Evolutionary conservation across 2,888 invertebrate genomes (phyloP).

Genomic region (Mythimna pallens): DNA sequence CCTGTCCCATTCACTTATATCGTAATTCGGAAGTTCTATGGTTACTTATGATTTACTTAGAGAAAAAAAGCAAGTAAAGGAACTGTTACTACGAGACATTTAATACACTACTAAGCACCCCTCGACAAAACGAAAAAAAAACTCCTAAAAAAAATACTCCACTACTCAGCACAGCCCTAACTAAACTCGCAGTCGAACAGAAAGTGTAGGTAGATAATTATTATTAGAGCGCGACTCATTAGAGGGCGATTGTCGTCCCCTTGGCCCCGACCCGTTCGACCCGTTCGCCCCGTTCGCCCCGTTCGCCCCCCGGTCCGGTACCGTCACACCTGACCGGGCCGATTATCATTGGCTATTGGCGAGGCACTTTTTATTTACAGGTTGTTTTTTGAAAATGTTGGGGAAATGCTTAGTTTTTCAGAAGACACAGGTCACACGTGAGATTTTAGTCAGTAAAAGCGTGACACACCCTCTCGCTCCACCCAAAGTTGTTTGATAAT

Average conservation of each 20-base stretch:
- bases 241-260: slow-evolving; percentile 87
- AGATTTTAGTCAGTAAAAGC: too few species aligned
- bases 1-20: background rate
- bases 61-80: background rate
- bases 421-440: too few species aligned
- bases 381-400: slow-evolving; percentile 51
- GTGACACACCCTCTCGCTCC: too few species aligned
- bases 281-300: slow-evolving; percentile 25
- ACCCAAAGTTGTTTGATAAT: too few species aligned
- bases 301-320: slow-evolving; percentile 42
- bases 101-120: background rate
- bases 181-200: slow-evolving; percentile 79
- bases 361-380: slow-evolving; percentile 78
- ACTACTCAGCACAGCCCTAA: slow-evolving; percentile 76
- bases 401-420: background rate
- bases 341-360: slow-evolving; percentile 82
- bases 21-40: background rate
- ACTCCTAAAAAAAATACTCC: background rate
- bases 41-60: background rate
- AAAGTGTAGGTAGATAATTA: slow-evolving; percentile 90
- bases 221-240: slow-evolving; percentile 89
- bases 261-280: slow-evolving; percentile 43
- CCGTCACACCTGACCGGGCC: slow-evolving; percentile 83
- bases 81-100: slow-evolving; percentile 28
- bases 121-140: background rate